Percentiles rank a stretch among this genome's conserved stretches.
phyloP scores from a whole-genome alignment of 2,113 vertebrate species.

The Sebastes fasciatus region DNA sequence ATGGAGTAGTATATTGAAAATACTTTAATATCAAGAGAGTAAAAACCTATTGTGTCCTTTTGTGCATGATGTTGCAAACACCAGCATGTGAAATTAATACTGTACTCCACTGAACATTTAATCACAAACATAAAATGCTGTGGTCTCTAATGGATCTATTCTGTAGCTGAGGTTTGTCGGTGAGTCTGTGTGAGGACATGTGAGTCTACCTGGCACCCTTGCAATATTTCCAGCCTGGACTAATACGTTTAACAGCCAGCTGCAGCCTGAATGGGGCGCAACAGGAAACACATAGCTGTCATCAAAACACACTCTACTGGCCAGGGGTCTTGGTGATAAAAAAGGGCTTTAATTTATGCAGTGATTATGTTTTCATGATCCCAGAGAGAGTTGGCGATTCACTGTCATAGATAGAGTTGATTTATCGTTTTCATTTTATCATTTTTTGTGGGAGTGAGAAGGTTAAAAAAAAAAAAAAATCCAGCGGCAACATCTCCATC shows the following conservation, averaged over 20 bases:
- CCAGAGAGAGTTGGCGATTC: conserved; percentile 47
- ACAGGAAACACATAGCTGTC: conserved; percentile 81
- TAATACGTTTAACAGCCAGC: conserved; percentile 79
- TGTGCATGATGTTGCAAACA: neutral
- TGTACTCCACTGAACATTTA: conserved; percentile 2
- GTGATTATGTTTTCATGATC: conserved; percentile 76
- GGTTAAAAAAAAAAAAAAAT: conserved; percentile 54
- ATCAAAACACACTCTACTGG: conserved; percentile 70
- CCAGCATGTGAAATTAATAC: conserved; percentile 16
- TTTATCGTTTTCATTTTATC: conserved; percentile 38
- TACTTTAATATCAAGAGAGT: neutral
- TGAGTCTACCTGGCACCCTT: conserved; percentile 60
- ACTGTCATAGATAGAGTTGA: conserved; percentile 30
- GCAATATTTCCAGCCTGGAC: conserved; percentile 72
- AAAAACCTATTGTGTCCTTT: neutral
- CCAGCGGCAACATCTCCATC: conserved; percentile 42
- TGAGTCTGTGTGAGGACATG: conserved; percentile 45
- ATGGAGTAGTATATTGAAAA: neutral
- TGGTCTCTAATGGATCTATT: conserved; percentile 41
- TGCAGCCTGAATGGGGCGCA: conserved; percentile 69
- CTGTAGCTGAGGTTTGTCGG: conserved; percentile 40
- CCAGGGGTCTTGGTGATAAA: conserved; percentile 60
- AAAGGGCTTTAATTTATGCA: conserved; percentile 70
- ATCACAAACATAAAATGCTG: conserved; percentile 34
- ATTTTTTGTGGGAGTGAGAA: conserved; percentile 21